Conservation (phyloP, 2,797 vertebrate species). For the Thamnophis elegans region DNA sequence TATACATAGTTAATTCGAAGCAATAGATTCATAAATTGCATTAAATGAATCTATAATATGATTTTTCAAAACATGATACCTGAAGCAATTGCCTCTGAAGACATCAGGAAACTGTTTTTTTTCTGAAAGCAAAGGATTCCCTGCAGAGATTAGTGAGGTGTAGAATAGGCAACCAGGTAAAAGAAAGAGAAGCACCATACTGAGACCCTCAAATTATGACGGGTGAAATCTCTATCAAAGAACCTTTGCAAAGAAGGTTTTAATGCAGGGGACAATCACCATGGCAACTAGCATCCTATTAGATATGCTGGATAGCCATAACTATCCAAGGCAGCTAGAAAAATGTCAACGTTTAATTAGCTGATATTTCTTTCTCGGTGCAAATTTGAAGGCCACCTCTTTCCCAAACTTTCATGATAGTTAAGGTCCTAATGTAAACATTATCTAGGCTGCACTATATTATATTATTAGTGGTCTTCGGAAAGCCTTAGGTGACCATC, state of each 20-base stretch:
- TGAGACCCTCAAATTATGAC: neutral
- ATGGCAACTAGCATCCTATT: slow-evolving; percentile 10
- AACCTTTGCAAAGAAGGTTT: neutral
- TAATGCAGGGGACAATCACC: neutral
- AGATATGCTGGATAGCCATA: neutral
- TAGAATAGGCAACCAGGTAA: neutral
- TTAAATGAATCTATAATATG: neutral
- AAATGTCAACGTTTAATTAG: neutral
- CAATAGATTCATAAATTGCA: slow-evolving; percentile 14
- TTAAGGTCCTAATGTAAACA: neutral
- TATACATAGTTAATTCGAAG: slow-evolving; percentile 7
- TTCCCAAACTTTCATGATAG: neutral
- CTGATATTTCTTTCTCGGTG: neutral
- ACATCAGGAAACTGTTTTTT: neutral
- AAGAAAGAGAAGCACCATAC: neutral
- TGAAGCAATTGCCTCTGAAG: neutral
- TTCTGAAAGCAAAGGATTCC: neutral
- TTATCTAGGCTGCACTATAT: neutral
- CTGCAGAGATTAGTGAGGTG: neutral
- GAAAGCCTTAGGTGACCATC: neutral
- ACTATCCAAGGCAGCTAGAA: neutral
- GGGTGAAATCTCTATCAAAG: neutral
- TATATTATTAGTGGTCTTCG: neutral
- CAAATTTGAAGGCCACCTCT: neutral
- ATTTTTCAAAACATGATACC: neutral